Conservation (phyloP, 2,113 vertebrate species). For the Callipepla squamata region DNA sequence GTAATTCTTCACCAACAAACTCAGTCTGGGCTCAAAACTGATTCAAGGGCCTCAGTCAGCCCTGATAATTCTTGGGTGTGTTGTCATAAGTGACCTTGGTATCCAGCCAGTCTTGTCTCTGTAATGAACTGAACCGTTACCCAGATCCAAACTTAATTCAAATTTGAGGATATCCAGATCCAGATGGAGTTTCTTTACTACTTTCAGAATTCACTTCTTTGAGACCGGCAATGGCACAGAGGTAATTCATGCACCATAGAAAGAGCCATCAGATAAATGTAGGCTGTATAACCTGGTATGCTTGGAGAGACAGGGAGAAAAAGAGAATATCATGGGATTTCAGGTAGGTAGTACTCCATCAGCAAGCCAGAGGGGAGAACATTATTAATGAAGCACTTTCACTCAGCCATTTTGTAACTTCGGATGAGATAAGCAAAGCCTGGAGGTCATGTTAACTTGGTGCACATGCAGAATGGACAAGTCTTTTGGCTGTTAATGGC, state of each 20-base stretch:
- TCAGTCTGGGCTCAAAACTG: neutral
- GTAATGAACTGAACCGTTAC: neutral
- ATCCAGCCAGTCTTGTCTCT: neutral
- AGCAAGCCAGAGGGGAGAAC: neutral
- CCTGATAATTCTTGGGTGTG: too few species aligned
- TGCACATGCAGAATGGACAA: neutral
- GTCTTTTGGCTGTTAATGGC: slow-evolving; percentile 54
- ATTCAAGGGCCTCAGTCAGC: neutral
- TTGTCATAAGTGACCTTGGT: neutral
- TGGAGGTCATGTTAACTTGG: slow-evolving; percentile 28
- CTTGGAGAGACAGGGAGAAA: neutral
- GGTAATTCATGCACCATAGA: neutral
- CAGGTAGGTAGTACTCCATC: neutral
- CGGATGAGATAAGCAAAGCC: slow-evolving; percentile 6
- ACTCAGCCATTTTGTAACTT: slow-evolving; percentile 44
- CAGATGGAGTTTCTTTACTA: neutral
- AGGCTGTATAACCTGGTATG: neutral
- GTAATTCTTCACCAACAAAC: neutral
- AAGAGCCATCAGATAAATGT: neutral
- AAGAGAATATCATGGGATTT: neutral
- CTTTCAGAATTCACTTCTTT: neutral
- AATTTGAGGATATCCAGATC: neutral
- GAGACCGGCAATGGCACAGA: neutral
- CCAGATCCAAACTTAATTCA: neutral
- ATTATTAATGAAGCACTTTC: slow-evolving; percentile 13